phyloP scores from a whole-genome alignment of 2,888 invertebrate genomes.

The Trissoscelio sp. region DNA sequence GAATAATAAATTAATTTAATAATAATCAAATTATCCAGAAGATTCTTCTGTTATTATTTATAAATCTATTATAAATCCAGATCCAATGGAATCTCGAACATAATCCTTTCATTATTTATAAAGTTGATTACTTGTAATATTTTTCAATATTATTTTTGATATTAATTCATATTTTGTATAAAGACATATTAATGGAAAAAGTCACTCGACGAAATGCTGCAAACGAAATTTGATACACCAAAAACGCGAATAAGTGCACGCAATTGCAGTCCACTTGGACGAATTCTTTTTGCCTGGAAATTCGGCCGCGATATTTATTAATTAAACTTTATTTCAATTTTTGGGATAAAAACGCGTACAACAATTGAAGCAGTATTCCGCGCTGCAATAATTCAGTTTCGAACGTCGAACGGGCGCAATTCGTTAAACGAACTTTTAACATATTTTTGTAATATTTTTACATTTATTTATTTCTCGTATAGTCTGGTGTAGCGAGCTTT shows the following conservation, averaged over 20 bases:
- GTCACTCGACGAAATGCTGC: too few species aligned
- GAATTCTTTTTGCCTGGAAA: neutral
- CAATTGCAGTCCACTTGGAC: neutral
- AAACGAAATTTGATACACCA: too few species aligned
- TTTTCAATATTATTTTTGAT: too few species aligned
- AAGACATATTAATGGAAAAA: too few species aligned
- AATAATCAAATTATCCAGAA: too few species aligned
- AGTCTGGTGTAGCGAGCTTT: constrained; percentile 17
- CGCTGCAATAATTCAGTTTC: constrained; percentile 9
- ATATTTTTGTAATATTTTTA: constrained; percentile 26
- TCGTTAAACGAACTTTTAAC: constrained; percentile 37
- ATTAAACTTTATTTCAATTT: constrained; percentile 23
- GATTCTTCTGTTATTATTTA: too few species aligned
- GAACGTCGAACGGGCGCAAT: constrained; percentile 34
- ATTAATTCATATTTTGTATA: too few species aligned
- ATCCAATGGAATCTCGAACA: too few species aligned
- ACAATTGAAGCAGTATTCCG: constrained; percentile 13
- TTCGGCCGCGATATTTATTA: constrained; percentile 6
- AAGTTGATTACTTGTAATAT: too few species aligned
- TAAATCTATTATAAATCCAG: too few species aligned
- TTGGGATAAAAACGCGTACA: constrained; percentile 6
- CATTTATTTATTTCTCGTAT: constrained; percentile 39
- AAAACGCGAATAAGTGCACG: neutral
- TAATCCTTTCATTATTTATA: too few species aligned
- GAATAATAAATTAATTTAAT: too few species aligned